Evolutionary conservation across 2,888 invertebrate species (phyloP), one percentile per base, ranked within the genome.

Genomic region (Tipula helvola): DNA sequence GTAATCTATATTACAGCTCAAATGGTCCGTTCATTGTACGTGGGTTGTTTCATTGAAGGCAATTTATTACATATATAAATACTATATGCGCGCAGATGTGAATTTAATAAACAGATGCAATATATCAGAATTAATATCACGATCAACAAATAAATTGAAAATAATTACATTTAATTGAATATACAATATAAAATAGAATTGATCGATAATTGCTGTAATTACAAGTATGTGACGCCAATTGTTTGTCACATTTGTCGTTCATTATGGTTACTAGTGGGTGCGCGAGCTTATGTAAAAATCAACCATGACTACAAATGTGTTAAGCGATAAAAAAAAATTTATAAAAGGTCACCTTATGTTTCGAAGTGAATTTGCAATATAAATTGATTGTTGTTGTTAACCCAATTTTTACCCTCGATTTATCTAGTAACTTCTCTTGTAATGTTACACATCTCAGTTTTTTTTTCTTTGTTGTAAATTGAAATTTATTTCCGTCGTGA

Each of bases 131-230:
- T 71, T 71, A 71, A 28, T 71, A 71, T 71, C 71, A 71, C 71
- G 71, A 71, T 71, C 71, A 71, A 28, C 12, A 71, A 71, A 71
- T 71, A 71, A 71, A 71, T 71, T 71, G 71, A 71, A 71, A 71
- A 28, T 28, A 71, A 71, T 71, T 71, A 71, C 12, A 71, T 71
- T 71, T 71, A 71, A 71, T 71, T 71, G 71, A 71, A 71, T 28
- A 71, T 28, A 28, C 71, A 28, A 71, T 71, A 71, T 7, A 71
- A 71, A 28, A 71, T 28, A 71, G 28, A 18, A 28, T 10, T 71
- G 71, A 71, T 71, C 71, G 71, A 71, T 71, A 71, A 71, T 71
- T 71, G 71, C 71, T 71, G 71, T 71, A 71, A 71, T 71, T 71
- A 71, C 71, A 71, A 10, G 18, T 71, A 12, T 71, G 71, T 71